phyloP scores from a whole-genome alignment of 2,797 vertebrate genomes.

The Rhabdophis nuchalis region DNA sequence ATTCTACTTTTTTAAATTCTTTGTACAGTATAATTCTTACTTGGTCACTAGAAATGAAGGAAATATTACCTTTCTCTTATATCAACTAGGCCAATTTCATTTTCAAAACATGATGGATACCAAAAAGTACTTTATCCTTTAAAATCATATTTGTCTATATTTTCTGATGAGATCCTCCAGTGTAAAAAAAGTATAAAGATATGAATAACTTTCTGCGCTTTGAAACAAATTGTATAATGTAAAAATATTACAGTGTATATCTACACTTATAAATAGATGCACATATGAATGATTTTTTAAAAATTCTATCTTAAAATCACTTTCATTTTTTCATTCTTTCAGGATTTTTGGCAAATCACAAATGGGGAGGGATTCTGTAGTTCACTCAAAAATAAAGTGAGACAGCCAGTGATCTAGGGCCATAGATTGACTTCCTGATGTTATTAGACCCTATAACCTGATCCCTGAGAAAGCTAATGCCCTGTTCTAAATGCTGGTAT shows the following conservation, averaged over 20 bases:
- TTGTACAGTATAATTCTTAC: background rate
- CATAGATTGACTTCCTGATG: background rate
- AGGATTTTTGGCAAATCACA: background rate
- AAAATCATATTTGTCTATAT: background rate
- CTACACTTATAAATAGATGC: background rate
- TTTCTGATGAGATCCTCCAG: background rate
- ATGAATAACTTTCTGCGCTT: background rate
- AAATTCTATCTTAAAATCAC: background rate
- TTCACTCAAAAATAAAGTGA: background rate
- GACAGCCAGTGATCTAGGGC: background rate
- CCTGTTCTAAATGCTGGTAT: background rate
- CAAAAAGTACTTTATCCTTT: background rate
- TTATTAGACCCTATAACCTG: background rate
- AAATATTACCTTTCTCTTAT: background rate
- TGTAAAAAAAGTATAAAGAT: background rate
- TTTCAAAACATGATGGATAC: background rate
- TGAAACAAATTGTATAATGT: background rate
- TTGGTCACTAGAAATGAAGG: background rate
- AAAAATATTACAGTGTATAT: background rate
- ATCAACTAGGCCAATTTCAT: background rate
- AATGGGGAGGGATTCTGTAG: background rate
- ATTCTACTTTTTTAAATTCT: background rate
- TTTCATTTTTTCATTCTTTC: background rate
- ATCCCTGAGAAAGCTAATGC: background rate
- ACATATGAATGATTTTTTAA: background rate